Percentiles rank a stretch among this genome's conserved stretches.
Conservation (phyloP, 2,113 vertebrate genomes). For the Lampris megalopsis region DNA sequence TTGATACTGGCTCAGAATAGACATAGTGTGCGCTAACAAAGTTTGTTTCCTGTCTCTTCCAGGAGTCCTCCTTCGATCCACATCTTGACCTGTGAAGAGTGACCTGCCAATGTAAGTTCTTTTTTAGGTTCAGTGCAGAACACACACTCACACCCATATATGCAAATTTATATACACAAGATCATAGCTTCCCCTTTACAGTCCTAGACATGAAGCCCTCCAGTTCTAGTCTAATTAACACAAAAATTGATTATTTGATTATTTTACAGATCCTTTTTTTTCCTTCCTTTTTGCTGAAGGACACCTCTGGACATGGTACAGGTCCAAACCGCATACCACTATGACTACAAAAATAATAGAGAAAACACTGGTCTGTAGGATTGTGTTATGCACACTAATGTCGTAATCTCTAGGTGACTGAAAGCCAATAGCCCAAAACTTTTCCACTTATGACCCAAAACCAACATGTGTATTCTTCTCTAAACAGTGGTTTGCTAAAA, state of each 20-base stretch:
- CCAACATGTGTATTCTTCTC: not conserved
- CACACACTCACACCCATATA: constrained; percentile 22
- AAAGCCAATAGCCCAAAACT: constrained; percentile 3
- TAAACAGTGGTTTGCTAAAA: not conserved
- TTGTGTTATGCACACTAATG: not conserved
- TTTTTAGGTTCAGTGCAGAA: constrained; percentile 11
- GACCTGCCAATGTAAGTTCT: constrained; percentile 80
- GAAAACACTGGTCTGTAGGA: not conserved
- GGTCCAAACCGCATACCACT: too few species aligned
- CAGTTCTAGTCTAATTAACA: too few species aligned
- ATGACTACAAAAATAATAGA: too few species aligned
- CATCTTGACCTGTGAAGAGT: constrained; percentile 58
- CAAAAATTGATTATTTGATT: too few species aligned
- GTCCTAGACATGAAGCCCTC: not conserved
- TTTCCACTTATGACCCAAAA: not conserved
- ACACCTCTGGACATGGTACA: too few species aligned
- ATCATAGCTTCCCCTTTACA: not conserved
- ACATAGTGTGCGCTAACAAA: constrained; percentile 38
- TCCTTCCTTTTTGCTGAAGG: too few species aligned
- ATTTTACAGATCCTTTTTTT: too few species aligned
- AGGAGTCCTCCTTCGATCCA: constrained; percentile 54
- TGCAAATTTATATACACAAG: not conserved
- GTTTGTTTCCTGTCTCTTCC: constrained; percentile 61
- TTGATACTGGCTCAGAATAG: constrained; percentile 20
- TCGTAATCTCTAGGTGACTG: not conserved